Evolutionary conservation across 2,888 invertebrate genomes (phyloP), one percentile per base, ranked within the genome.

Genomic region (Dryococelus australis): DNA sequence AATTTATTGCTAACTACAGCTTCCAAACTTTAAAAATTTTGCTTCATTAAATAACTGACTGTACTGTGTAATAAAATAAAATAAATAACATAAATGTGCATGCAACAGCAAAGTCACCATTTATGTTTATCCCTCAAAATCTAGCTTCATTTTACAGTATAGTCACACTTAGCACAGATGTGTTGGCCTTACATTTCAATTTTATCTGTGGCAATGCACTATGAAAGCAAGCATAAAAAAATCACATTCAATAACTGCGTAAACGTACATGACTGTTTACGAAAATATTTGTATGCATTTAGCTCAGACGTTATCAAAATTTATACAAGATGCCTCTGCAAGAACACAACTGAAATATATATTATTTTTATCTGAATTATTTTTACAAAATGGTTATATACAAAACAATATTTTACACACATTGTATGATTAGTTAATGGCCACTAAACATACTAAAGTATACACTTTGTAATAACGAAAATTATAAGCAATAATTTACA

Each of bases 331-430:
- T n/a, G 65, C n/a, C n/a, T 65, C 65, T n/a, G 65, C 65, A 65
- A 65, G 65, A 24, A n/a, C n/a, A 20, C 20, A 65, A 65, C 24
- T 24, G 24, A 65, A 51, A 51, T 20, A 51, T 51, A 65, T n/a
- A 65, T 65, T 24, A 24, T 9, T n/a, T 65, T 12, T 65, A n/a
- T n/a, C 8, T 65, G 10, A 65, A 65, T 65, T 65, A n/a, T 65
- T 65, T 65, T 65, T 65, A 65, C 65, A 65, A 65, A 65, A 65
- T 65, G 65, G 65, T 65, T 65, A 65, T 65, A 20, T 65, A 65
- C 65, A 65, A 65, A 65, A 65, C 24, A 65, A 65, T 65, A n/a
- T 20, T n/a, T 65, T 65, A n/a, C 16, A 65, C 65, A 65, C 16
- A n/a, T 8, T 8, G 65, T 65, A n/a, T 8, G 16, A 65, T 20